Evolutionary conservation across 1,140 invertebrate species (phyloP), one percentile per base, ranked within the genome.

Genomic region (Trissolcus basalis): DNA sequence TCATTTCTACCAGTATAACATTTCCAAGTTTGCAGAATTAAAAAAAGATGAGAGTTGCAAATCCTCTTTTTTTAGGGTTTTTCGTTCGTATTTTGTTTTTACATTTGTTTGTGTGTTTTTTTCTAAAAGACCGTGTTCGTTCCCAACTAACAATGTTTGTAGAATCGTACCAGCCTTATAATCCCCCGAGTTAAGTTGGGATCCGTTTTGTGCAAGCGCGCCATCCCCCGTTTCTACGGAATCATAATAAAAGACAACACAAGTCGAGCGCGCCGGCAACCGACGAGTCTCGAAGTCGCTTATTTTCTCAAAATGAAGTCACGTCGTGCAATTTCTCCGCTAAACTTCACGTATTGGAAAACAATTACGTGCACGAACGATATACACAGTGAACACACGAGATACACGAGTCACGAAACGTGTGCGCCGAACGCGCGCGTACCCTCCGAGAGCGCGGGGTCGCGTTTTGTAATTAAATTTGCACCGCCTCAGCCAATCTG

Each of bases 361-460:
- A 74, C 71, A 74, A 74, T 74, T 68, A 74, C 71, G 54, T 27
- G 71, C 71, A 74, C 71, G 71, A 74, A 67, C 51, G 70, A 35
- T 27, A 27, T 27, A 27, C 6, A 27, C 19, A 14, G 45, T 15
- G 13, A 68, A 55, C 45, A 19, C 61, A 67, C 56, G 71, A 59
- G 65, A 73, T 63, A 63, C 36, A 41, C 71, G 41, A 58, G 71
- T 68, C 71, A 74, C 71, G 64, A 63, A 74, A 63, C 39, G 19
- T 27, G 6, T n/a, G n/a, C n/a, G n/a, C n/a, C n/a, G n/a, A n/a
- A n/a, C n/a, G n/a, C n/a, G 19, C 6, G 51, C 59, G 45, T 53
- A 33, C 16, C 55, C 56, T 43, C 16, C n/a, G n/a, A n/a, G n/a
- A 14, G 12, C 43, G 13, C 51, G 32, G 13, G 14, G 48, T 16